Conservation (phyloP, 2,888 invertebrate species). For the Rhogogaster chlorosoma region DNA sequence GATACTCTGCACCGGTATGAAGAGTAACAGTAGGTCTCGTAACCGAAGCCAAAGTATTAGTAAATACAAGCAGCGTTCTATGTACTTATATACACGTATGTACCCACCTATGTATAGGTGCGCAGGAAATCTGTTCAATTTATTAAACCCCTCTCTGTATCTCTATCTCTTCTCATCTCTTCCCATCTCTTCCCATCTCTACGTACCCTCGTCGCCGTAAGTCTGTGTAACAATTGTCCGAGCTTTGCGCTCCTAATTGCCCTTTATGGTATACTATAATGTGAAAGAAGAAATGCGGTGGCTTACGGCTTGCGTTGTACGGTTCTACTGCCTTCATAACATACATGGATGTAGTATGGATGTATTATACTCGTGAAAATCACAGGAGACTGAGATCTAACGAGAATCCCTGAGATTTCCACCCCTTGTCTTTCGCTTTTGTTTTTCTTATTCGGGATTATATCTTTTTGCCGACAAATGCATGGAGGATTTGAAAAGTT, state of each 20-base stretch:
- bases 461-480: no score
- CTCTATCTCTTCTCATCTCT: not conserved
- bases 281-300: constrained; percentile 24
- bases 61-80: not conserved
- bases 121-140: constrained; percentile 77
- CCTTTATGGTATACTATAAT: not conserved
- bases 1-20: constrained; percentile 58
- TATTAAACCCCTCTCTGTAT: constrained; percentile 49
- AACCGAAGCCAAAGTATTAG: constrained; percentile 6
- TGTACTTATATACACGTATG: not conserved
- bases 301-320: not conserved
- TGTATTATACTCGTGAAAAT: not conserved
- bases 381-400: not conserved
- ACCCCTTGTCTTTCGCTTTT: not conserved
- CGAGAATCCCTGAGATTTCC: not conserved
- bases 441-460: no score
- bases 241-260: constrained; percentile 26
- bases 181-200: not conserved
- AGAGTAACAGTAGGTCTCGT: constrained; percentile 43
- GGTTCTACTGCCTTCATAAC: not conserved
- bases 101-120: not conserved
- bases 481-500: no score
- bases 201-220: not conserved
- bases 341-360: no score
- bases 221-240: constrained; percentile 5